Evolutionary conservation across 2,797 vertebrate genomes (phyloP).

Genomic region (Knipowitschia caucasica): DNA sequence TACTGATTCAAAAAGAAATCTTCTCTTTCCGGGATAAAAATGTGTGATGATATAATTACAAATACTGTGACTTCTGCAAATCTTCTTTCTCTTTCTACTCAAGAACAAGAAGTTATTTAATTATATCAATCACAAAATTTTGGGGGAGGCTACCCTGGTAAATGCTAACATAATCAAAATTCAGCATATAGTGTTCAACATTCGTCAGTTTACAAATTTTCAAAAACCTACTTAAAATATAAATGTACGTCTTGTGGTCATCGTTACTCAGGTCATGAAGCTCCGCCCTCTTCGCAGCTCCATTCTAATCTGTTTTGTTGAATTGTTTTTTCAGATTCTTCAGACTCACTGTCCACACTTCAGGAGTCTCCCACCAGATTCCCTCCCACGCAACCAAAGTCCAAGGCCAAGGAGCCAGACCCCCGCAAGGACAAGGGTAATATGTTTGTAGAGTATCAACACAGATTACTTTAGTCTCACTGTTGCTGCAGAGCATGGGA

Average conservation of each 20-base stretch:
- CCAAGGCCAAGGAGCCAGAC: slow-evolving; percentile 74
- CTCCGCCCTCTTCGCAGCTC: too few species aligned
- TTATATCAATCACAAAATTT: background rate
- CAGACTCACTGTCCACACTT: slow-evolving; percentile 76
- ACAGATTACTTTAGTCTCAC: background rate
- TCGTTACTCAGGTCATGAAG: too few species aligned
- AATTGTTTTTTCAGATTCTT: slow-evolving; percentile 76
- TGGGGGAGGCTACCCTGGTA: too few species aligned
- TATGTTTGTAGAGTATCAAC: slow-evolving; percentile 21
- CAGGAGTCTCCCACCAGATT: slow-evolving; percentile 85
- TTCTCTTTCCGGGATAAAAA: slow-evolving; percentile 9
- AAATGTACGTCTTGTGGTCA: too few species aligned
- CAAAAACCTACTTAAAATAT: too few species aligned
- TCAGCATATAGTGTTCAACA: too few species aligned
- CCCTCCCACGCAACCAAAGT: slow-evolving; percentile 81
- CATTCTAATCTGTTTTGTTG: too few species aligned
- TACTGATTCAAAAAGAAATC: slow-evolving; percentile 23
- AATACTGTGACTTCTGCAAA: too few species aligned
- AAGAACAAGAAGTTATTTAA: slow-evolving; percentile 1
- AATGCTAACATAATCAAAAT: too few species aligned
- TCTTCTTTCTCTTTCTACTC: slow-evolving; percentile 2
- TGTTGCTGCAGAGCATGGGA: background rate
- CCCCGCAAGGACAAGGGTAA: slow-evolving; percentile 41
- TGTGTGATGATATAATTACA: background rate
- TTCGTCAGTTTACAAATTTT: too few species aligned